A percentile compares a stretch with the other conserved stretches of the same genome.
These are phyloP conservation scores for Callionymus lyra DNA, from an alignment of 2,113 vertebrate species.

Conservation along the genomic window DNA sequence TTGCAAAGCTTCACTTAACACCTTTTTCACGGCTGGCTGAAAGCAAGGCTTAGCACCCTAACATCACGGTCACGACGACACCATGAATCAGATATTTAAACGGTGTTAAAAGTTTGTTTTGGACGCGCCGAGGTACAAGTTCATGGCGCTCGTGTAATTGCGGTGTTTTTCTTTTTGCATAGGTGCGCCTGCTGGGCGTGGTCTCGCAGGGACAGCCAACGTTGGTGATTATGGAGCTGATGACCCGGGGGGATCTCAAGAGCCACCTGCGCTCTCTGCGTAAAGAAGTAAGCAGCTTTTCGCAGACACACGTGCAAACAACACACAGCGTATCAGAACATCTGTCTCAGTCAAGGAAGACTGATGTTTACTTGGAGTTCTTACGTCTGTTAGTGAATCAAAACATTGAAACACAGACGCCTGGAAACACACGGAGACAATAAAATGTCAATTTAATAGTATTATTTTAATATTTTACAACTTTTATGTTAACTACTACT, in stretches of 20 bases:
- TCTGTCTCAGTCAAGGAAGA: too few species aligned
- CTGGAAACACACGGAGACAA: too few species aligned
- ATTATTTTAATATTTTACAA: too few species aligned
- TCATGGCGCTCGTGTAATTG: background rate
- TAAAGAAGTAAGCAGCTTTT: slow-evolving; percentile 69
- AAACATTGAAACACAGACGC: too few species aligned
- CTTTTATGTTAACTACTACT: too few species aligned
- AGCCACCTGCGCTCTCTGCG: slow-evolving; percentile 89
- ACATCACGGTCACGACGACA: slow-evolving; percentile 1
- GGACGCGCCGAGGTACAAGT: too few species aligned
- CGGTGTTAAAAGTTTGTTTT: too few species aligned
- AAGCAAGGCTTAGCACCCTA: slow-evolving; percentile 16
- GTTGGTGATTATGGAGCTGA: slow-evolving; percentile 97
- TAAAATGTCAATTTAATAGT: too few species aligned
- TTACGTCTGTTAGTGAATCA: too few species aligned
- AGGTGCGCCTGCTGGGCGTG: slow-evolving; percentile 94
- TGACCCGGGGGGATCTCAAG: slow-evolving; percentile 97
- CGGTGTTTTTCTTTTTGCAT: slow-evolving; percentile 28
- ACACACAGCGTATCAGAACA: too few species aligned
- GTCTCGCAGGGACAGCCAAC: slow-evolving; percentile 98
- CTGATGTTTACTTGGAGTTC: too few species aligned
- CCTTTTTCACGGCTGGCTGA: slow-evolving; percentile 11
- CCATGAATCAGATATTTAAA: too few species aligned
- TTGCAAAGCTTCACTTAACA: slow-evolving; percentile 17
- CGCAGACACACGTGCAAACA: background rate